phyloP scores from a whole-genome alignment of 2,797 vertebrate species.

The Myripristis murdjan region DNA sequence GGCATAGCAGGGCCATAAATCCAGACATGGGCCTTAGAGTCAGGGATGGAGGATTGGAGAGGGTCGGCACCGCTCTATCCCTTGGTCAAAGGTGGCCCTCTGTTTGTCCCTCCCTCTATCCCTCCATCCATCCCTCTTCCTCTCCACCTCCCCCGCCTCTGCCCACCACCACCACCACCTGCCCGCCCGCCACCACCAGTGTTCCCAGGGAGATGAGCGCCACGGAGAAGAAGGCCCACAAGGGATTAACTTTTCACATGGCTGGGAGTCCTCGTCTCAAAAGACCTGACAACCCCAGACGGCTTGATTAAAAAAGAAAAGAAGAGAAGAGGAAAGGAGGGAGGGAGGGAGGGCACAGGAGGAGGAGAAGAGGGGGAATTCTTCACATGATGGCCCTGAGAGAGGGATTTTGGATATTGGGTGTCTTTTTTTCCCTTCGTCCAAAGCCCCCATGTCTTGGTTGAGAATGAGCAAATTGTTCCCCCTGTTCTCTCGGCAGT shows the following conservation, averaged over 20 bases:
- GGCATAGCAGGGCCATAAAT: constrained; percentile 10
- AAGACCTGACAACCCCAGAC: constrained; percentile 91
- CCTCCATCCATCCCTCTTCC: constrained; percentile 59
- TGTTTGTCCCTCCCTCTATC: constrained; percentile 69
- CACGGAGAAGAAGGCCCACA: constrained; percentile 84
- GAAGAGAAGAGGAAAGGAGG: constrained; percentile 75
- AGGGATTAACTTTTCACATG: constrained; percentile 93
- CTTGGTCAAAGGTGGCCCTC: constrained; percentile 58
- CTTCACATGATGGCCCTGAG: constrained; percentile 89
- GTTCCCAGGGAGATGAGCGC: constrained; percentile 91
- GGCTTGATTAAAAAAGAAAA: constrained; percentile 92
- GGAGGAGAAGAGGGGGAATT: constrained; percentile 82
- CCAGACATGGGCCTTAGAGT: constrained; percentile 57
- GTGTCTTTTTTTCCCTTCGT: constrained; percentile 82
- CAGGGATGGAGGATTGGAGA: constrained; percentile 30
- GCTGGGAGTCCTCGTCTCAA: constrained; percentile 90
- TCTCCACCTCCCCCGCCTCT: constrained; percentile 39
- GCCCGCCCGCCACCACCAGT: constrained; percentile 81
- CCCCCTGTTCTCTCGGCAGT: constrained; percentile 75
- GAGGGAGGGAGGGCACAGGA: constrained; percentile 64
- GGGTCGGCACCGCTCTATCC: constrained; percentile 33
- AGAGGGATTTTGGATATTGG: constrained; percentile 89
- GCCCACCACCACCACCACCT: constrained; percentile 65
- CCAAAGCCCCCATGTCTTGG: constrained; percentile 81
- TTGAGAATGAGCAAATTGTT: constrained; percentile 88